These are phyloP conservation scores for Pseudococcus longispinus DNA, from an alignment of 2,888 invertebrate genomes.

Conservation along the genomic window DNA sequence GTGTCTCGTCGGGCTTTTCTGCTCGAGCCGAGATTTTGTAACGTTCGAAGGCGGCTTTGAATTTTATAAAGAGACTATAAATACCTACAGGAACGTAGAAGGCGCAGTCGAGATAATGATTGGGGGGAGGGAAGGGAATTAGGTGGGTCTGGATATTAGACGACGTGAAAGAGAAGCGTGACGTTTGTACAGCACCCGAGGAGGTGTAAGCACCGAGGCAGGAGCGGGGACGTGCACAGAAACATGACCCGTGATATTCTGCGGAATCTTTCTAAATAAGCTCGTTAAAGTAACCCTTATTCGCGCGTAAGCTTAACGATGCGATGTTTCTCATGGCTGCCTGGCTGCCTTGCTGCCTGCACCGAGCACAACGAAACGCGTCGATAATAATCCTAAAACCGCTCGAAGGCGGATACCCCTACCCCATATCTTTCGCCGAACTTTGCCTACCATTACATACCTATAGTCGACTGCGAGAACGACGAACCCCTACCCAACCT, in stretches of 20 bases:
- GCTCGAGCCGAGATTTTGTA: neutral
- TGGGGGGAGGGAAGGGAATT: too few relatives aligned
- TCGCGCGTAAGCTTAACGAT: constrained; percentile 11
- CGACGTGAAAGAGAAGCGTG: neutral
- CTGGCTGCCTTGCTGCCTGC: neutral
- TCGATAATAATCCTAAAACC: constrained; percentile 16
- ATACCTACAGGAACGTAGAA: neutral
- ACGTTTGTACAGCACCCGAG: neutral
- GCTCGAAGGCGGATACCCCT: neutral
- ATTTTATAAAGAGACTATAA: neutral
- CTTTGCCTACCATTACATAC: neutral
- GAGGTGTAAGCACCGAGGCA: neutral
- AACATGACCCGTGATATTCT: neutral
- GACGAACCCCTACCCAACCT: neutral
- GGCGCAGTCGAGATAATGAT: too few relatives aligned
- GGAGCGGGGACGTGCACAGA: neutral
- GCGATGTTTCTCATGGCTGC: neutral
- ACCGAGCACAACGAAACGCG: neutral
- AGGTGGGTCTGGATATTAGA: neutral
- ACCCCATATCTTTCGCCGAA: neutral
- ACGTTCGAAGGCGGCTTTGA: neutral
- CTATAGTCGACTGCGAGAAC: neutral
- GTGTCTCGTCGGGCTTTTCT: neutral
- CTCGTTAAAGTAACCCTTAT: constrained; percentile 13
- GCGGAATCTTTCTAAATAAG: neutral